phyloP scores from a whole-genome alignment of 2,797 vertebrate genomes.

The Myotis myotis region DNA sequence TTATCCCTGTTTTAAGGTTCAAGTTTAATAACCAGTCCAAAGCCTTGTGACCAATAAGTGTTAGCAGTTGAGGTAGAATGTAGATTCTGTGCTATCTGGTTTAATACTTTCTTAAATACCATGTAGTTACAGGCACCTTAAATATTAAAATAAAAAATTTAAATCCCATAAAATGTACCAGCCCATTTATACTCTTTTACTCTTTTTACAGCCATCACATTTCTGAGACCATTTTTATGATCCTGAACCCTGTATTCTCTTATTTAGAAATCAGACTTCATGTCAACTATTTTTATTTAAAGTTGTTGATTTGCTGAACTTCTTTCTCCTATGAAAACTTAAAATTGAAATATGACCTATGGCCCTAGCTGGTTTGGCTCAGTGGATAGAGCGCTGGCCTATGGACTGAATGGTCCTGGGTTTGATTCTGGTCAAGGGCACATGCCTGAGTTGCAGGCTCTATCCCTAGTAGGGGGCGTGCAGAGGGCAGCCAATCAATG shows the following conservation, averaged over 20 bases:
- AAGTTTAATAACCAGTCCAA: slow-evolving; percentile 36
- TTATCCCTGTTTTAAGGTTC: slow-evolving; percentile 19
- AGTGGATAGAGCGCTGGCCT: no score
- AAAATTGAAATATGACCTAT: neutral
- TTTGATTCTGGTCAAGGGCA: no score
- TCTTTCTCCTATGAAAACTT: neutral
- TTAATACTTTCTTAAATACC: slow-evolving; percentile 34
- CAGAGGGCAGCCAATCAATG: no score
- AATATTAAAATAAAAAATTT: neutral
- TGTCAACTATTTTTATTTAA: slow-evolving; percentile 4
- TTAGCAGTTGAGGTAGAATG: neutral
- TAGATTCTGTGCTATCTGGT: neutral
- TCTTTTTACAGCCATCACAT: neutral
- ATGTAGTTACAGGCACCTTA: neutral
- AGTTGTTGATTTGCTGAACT: slow-evolving; percentile 1
- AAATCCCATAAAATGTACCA: neutral
- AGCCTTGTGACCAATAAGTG: neutral
- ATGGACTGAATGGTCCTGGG: no score
- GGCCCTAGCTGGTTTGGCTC: no score
- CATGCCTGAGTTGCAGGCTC: no score
- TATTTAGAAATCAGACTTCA: slow-evolving; percentile 18
- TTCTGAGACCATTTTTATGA: slow-evolving; percentile 12
- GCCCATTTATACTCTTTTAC: neutral
- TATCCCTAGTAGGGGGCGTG: no score
- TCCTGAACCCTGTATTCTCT: neutral